phyloP scores from a whole-genome alignment of 2,888 invertebrate genomes.

The Hipparchia sbordonii region DNA sequence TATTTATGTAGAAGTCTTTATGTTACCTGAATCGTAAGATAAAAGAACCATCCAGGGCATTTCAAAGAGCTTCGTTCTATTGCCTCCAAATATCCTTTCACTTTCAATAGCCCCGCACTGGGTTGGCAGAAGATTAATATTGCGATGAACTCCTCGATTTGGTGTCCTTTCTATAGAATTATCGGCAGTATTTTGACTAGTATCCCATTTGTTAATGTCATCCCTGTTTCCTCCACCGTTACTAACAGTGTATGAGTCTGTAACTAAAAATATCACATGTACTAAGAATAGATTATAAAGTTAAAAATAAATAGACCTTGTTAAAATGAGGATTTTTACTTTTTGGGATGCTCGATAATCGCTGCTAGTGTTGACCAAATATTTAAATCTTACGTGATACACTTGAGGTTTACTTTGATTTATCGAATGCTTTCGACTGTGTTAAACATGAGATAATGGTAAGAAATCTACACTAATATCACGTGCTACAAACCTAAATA shows the following conservation, averaged over 20 bases:
- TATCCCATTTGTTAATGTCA: not conserved
- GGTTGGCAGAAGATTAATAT: slow-evolving; percentile 58
- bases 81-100: slow-evolving; percentile 84
- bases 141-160: slow-evolving; percentile 54
- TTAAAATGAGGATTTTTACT: no score
- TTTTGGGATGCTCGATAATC: no score
- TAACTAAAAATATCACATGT: no score
- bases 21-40: slow-evolving; percentile 79
- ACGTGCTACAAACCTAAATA: not conserved
- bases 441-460: not conserved
- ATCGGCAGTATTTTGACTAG: slow-evolving; percentile 33
- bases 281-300: no score
- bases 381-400: no score
- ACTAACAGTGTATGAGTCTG: not conserved
- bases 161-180: slow-evolving; percentile 42
- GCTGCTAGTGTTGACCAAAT: no score
- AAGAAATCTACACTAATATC: not conserved
- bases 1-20: not conserved
- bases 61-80: slow-evolving; percentile 83
- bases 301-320: no score
- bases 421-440: no score
- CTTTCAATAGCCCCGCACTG: slow-evolving; percentile 82
- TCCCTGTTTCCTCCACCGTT: not conserved
- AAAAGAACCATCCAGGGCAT: slow-evolving; percentile 91
- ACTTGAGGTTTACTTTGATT: no score